These are phyloP conservation scores for Entomobrya proxima DNA, from an alignment of 2,888 invertebrate genomes.

Conservation along the genomic window DNA sequence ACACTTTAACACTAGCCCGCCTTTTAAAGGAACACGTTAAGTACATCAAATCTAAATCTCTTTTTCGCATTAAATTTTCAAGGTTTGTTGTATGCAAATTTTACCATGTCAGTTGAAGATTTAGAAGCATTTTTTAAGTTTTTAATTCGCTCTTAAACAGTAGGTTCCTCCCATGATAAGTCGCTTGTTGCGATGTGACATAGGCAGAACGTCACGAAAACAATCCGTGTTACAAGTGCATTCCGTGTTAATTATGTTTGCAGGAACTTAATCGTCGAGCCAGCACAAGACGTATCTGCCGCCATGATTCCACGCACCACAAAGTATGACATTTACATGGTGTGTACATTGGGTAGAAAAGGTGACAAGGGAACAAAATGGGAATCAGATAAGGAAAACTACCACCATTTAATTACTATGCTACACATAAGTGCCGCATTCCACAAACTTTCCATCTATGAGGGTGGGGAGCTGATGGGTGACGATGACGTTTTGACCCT, in stretches of 20 bases:
- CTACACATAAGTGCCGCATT: background rate
- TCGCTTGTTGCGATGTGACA: background rate
- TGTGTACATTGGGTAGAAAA: background rate
- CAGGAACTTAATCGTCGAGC: constrained; percentile 8
- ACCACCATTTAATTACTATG: constrained; percentile 12
- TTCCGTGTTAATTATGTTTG: background rate
- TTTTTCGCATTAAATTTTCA: background rate
- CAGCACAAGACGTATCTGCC: background rate
- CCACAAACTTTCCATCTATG: background rate
- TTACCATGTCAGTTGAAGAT: background rate
- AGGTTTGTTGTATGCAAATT: constrained; percentile 11
- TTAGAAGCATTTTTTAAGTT: background rate
- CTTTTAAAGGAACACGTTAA: background rate
- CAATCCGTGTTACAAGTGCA: background rate
- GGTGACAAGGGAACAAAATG: constrained; percentile 20
- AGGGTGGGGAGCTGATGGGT: background rate
- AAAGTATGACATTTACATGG: background rate
- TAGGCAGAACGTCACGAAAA: background rate
- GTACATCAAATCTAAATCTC: background rate
- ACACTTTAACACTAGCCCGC: background rate
- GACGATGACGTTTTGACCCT: background rate
- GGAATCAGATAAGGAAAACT: constrained; percentile 47
- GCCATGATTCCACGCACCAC: background rate
- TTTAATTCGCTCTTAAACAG: background rate
- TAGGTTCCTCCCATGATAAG: background rate